These are phyloP conservation scores for Numenius arquata DNA, from an alignment of 2,113 vertebrate species.

Conservation along the genomic window DNA sequence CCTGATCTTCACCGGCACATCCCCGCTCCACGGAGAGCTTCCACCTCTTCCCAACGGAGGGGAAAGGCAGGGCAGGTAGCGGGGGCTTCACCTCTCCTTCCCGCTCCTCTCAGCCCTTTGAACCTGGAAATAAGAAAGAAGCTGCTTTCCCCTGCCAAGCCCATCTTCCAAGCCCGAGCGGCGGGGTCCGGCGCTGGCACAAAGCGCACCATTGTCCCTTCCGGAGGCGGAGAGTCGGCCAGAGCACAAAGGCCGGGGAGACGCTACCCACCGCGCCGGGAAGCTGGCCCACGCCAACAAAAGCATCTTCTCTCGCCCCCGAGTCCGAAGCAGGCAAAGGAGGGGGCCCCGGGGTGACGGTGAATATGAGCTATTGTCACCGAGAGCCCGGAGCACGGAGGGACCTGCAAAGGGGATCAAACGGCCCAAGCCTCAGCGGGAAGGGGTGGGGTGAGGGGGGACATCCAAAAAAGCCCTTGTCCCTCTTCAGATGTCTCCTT, in stretches of 20 bases:
- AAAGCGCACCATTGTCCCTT: conserved; percentile 73
- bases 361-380: conserved; percentile 81
- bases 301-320: conserved; percentile 31
- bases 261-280: background rate
- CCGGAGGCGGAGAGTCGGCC: background rate
- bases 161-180: conserved; percentile 42
- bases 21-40: accelerated
- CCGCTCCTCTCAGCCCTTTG: conserved; percentile 1
- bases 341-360: conserved; percentile 1
- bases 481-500: conserved; percentile 75
- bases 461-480: conserved; percentile 74
- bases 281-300: conserved; percentile 18
- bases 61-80: background rate
- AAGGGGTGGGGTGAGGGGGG: conserved; percentile 24
- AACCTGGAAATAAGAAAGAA: conserved; percentile 7
- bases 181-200: conserved; percentile 44
- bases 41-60: background rate
- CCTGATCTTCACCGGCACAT: background rate
- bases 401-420: conserved; percentile 76
- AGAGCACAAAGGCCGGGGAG: conserved; percentile 7
- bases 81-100: background rate
- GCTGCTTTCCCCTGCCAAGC: background rate
- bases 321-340: background rate
- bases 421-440: conserved; percentile 42
- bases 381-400: conserved; percentile 22